Evolutionary conservation across 2,113 vertebrate species (phyloP), one percentile per base, ranked within the genome.

Genomic region (Corydoras maculifer): DNA sequence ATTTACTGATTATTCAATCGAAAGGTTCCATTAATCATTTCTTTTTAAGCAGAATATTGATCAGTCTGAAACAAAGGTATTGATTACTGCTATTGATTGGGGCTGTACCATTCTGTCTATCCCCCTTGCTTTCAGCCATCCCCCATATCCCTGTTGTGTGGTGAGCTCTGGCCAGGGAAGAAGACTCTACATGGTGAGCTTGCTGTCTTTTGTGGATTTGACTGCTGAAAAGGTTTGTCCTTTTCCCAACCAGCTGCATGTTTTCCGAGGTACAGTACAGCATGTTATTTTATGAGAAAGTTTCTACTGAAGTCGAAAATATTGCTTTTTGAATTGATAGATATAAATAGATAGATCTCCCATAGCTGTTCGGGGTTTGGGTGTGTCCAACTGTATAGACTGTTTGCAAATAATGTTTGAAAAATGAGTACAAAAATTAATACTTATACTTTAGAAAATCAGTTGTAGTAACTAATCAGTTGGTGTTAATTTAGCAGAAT

Each of bases 1-100:
- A 69, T 65, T 15, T 65, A 77, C 59, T 77, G 65, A 73, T 69
- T n/a, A 25, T 69, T 73, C 65, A 70, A 77, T 61, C 18, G 67
- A n/a, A 31, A 30, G 63, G 8, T 12, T 43, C 35, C 35, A n/a
- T n/a, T 57, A 13, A 15, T 3, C 57, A 13, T 67, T 18, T 75
- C 62, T 58, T 65, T 70, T 54, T 69, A 43, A 9, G 30, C 48
- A 65, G 73, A 8, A 48, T 49, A 74, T 74, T 62, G 72, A 74
- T 62, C 30, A 43, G 50, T 29, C 14, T 57, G 51, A 57, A 57
- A 10, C 51, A 67, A 51, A 65, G 25, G 62, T 29, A 65, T 72
- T 58, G 69, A 54, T 55, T 12, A 10, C 3, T 12, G 9, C 13
- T 59, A 69, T 75, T 64, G 73, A 69, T 49, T 59, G 30, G 32